phyloP scores from a whole-genome alignment of 2,113 vertebrate species.

The Heterocephalus glaber region DNA sequence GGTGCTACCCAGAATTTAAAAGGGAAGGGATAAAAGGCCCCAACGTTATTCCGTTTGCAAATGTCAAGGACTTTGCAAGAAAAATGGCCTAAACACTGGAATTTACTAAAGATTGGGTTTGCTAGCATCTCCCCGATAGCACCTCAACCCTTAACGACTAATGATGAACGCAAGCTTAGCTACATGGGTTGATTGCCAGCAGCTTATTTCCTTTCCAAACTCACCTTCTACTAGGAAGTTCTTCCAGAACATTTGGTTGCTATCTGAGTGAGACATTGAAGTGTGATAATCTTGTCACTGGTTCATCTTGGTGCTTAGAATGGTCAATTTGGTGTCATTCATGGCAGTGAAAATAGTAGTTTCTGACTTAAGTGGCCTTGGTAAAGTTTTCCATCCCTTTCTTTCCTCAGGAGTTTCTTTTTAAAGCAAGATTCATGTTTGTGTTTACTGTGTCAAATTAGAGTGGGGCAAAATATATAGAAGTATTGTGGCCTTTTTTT shows the following conservation, averaged over 20 bases:
- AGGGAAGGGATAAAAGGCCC: background rate
- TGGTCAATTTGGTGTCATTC: background rate
- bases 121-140: background rate
- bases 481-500: conserved; percentile 76
- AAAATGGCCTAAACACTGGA: conserved; percentile 55
- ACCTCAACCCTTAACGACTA: background rate
- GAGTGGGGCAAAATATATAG: conserved; percentile 57
- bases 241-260: background rate
- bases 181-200: background rate
- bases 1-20: conserved; percentile 81
- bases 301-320: conserved; percentile 40
- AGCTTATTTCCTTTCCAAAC: conserved; percentile 2
- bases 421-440: conserved; percentile 56
- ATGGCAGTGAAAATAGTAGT: background rate
- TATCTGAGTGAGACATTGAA: background rate
- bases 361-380: conserved; percentile 75
- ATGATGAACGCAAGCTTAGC: background rate
- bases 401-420: conserved; percentile 76
- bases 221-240: background rate
- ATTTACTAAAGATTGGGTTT: conserved; percentile 2
- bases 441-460: conserved; percentile 57
- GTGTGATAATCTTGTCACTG: conserved; percentile 25
- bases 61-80: conserved; percentile 14
- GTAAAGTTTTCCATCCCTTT: conserved; percentile 67
- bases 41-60: conserved; percentile 57